Base-by-base conservation (phyloP, 2,113 vertebrate genomes). In the Gnathonemus echidnorhynchus region DNA sequence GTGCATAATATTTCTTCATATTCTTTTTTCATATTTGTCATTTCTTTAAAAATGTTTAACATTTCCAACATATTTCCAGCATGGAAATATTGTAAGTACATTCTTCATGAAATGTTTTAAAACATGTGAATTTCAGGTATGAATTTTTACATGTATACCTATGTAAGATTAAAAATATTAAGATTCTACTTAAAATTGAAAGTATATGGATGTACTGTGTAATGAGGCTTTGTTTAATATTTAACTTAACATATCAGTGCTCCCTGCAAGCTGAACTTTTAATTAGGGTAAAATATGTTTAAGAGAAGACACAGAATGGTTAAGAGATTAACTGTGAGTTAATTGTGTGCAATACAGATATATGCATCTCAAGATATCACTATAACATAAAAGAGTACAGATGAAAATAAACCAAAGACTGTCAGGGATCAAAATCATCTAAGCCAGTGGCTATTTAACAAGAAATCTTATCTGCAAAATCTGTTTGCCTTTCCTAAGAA, bases 201-300 rank as follows among this genome's bases (percentile, higher is more conserved):
- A 91, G 95, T 94, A 96, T 94, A 95, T 95, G 95, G 91, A 95
- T 94, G 92, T 90, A 93, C 91, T 93, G 94, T 93, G 24, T 95
- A 95, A 95, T 95, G 95, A 95, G 95, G 94, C 92, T 93, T 21
- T 21, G 39, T 11, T 46, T 50, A 95, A 95, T 95, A 96, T 49
- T 86, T 46, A 45, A 86, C 39, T 48, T 86, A 91, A 89, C 95
- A 94, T 92, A 94, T 93, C 92, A 93, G 94, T 95, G 95, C 94
- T 92, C 92, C 91, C 91, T 87, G 91, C 7, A 87, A 91, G 91
- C 92, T 93, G 92, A 94, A 93, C 89, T 92, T 91, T 93, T 95
- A 95, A 95, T 95, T 95, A 93, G 92, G 91, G 85, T 92, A 95
- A 96, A 35, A 74, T 74, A 17, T 95, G 96, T 77, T 77, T 45